Base-by-base conservation (phyloP, 2,113 vertebrate genomes). In the Numida meleagris region DNA sequence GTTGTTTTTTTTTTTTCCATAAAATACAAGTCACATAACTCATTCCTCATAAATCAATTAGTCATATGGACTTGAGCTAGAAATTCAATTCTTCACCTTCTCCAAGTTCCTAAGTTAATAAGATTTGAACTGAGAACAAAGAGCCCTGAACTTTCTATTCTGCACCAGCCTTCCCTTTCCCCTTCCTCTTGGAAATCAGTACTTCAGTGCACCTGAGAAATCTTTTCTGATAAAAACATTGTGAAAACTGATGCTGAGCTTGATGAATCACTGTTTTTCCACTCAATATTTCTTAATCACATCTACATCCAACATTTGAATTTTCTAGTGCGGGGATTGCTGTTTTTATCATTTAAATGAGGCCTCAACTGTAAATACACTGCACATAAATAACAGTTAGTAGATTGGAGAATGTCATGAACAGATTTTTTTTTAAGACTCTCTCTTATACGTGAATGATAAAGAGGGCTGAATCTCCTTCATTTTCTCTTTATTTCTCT, bases 331-430 rank as follows among this genome's bases (percentile, higher is more conserved):
- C 4, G 6, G 10, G 6, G 6, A 45, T 24, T 73, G 34, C 25
- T 65, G 58, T 4, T 45, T 72, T 58, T 34, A 12, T 43, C 7
- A 27, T 63, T 78, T 77, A 81, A 71, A 67, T 55, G 23, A 38
- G 45, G 51, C 13, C 16, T 8, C 0, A 0, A 4, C 9, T 68
- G 12, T 78, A 82, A 67, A 16, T 5, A 17, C 42, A 63, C 42
- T 21, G 38, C 29, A 58, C 4, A 21, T 46, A 48, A 24, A 34
- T 29, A 72, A 38, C 12, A 61, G 58, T 36, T 59, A 61, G 8
- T 76, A 71, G 23, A 27, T 14, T 43, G 19, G 15, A 81, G 4
- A 79, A 51, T 24, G 20, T 23, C 38, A 72, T 5, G 11, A 45
- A 23, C 5, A 53, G 42, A 93, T 70, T 38, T 33, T 5, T 27